Base-by-base conservation (phyloP, 2,797 vertebrate species). In the Darevskia mixta region DNA sequence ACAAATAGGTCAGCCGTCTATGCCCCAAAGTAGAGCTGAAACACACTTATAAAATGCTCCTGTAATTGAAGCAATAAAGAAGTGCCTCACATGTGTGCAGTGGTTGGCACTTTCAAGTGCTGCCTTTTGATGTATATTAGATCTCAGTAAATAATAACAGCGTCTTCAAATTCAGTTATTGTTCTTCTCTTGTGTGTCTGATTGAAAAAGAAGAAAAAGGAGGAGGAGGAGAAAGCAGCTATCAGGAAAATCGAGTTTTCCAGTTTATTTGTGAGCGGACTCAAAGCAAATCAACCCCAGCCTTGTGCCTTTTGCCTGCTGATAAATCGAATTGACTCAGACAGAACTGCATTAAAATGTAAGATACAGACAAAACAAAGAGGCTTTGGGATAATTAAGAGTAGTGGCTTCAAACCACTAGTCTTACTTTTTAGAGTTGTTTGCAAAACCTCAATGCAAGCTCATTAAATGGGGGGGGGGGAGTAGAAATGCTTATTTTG, bases 171-270 rank as follows among this genome's bases (percentile, higher is more conserved):
- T 81, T 91, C 23, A 88, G 85, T 92, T 94, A 89, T 89, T 96
- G 69, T 94, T 95, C 78, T 90, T 89, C 87, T 94, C 85, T 32
- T 87, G 86, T 94, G 83, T 86, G 92, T 93, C 90, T 93, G 92
- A 94, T 88, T 92, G 89, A 95, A 96, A 29, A 73, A 72, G 67
- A 61, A 87, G 43, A 64, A 49, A 8, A 18, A n/a, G 15, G 8
- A 96, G 9, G 20, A 11, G 8, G 29, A 43, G 11, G 8, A 15
- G 10, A 45, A 35, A 11, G 90, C 94, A 90, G 78, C 7, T n/a
- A 89, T 94, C 85, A 94, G 93, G 93, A 96, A 97, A 97, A 95
- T 90, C 94, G 92, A 94, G 75, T 94, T 96, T 96, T 96, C 91
- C 83, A 80, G 82, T 95, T 95, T 94, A 87, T 92, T 93, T 95